A percentile compares a stretch with the other conserved stretches of the same genome.
These are phyloP conservation scores for rabbit (Oryctolagus cuniculus) DNA, from an alignment of 2,113 vertebrate species.

Conservation along the genomic window DNA sequence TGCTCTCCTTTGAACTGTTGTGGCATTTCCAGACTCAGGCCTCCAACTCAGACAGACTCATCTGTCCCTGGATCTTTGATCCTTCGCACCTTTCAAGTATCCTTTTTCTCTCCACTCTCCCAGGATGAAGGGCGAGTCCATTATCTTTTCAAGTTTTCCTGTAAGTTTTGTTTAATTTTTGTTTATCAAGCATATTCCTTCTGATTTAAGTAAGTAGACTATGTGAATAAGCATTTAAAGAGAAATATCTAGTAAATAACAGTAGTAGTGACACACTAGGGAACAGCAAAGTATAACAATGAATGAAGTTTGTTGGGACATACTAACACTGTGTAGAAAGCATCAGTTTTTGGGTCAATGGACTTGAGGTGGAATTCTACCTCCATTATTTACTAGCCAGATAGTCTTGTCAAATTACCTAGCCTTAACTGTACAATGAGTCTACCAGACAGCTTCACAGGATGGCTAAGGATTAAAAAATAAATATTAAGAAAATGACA, in stretches of 20 bases:
- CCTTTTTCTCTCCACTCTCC: not conserved
- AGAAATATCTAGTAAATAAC: constrained; percentile 2
- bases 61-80: not conserved
- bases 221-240: not conserved
- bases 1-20: not conserved
- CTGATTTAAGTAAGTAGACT: constrained; percentile 43
- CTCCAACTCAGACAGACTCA: not conserved
- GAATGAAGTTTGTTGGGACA: not conserved
- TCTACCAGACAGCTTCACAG: not conserved
- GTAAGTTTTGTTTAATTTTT: not conserved
- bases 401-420: not conserved
- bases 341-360: not conserved
- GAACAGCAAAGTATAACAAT: not conserved
- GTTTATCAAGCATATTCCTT: constrained; percentile 20
- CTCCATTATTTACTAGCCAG: not conserved
- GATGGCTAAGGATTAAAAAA: not conserved
- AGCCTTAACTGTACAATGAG: not conserved
- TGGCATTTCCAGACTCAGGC: not conserved
- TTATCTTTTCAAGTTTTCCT: not conserved
- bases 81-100: not conserved
- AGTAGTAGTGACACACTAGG: not conserved
- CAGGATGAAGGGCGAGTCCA: too few species aligned
- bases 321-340: not conserved
- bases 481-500: not conserved
- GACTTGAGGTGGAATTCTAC: not conserved